Base-by-base conservation (phyloP, 2,113 vertebrate species). In the Butorides virescens region DNA sequence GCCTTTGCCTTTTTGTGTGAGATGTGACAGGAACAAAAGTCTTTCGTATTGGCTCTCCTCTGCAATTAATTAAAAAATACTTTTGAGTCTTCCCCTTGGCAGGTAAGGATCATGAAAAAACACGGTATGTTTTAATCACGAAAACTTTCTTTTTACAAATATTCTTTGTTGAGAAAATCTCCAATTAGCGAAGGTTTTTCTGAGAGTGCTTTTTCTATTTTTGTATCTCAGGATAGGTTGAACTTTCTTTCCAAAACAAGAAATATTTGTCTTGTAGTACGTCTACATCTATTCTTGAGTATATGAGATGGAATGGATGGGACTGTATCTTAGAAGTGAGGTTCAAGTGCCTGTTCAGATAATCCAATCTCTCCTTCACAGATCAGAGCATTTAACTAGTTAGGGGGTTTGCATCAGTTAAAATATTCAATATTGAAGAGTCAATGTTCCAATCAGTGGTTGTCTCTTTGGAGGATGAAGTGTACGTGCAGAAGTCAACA, bases 371-470 rank as follows among this genome's bases (percentile, higher is more conserved):
- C 37, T 23, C 36, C 44, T 14, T 47, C 47, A 1, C 9, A 55
- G 42, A 30, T 25, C 36, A 46, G 32, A 56, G 78, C 56, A 13
- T 4, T 23, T 27, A 13, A 27, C 58, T 56, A 5, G 47, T 29
- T 9, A 18, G 34, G 29, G 6, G 3, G 10, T 27, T 37, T 53
- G 58, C 39, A 11, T 12, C 36, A 25, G 34, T 5, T 30, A 7
- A 9, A 27, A 1, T 9, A 29, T 2, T 9, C 3, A 15, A 0
- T 21, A 0, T 3, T 26, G 68, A 9, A 1, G 62, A n/a, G 59
- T 17, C 4, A 0, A 1, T 58, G 22, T 52, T 26, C 39, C 13
- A 50, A 23, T 0, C 73, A 42, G 85, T 9, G 15, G 15, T 15
- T 1, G 1, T 50, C 50, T 65, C 46, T 37, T 32, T 2, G 20